Percentiles rank a stretch among this genome's conserved stretches.
Conservation (phyloP, 2,797 vertebrate genomes). For the Sebastes paucispinis region DNA sequence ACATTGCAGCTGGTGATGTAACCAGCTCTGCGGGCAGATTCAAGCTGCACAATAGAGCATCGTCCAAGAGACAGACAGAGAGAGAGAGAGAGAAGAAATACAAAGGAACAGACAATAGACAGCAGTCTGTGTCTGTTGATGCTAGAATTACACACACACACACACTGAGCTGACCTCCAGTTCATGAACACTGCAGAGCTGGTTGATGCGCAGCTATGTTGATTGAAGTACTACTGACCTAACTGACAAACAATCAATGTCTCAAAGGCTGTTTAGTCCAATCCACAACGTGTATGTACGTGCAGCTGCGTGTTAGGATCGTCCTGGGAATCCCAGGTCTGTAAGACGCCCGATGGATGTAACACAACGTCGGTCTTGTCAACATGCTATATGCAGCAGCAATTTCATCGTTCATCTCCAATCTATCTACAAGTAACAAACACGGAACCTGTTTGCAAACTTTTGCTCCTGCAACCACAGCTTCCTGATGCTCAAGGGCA, state of each 20-base stretch:
- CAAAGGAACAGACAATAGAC: slow-evolving; percentile 25
- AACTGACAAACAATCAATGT: background rate
- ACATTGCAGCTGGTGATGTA: slow-evolving; percentile 67
- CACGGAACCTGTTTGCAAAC: slow-evolving; percentile 1
- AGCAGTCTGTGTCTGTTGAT: background rate
- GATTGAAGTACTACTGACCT: background rate
- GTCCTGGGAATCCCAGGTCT: background rate
- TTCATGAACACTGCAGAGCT: background rate
- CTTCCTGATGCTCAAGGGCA: slow-evolving; percentile 16
- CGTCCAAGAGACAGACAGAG: background rate
- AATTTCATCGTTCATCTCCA: background rate
- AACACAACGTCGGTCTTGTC: background rate
- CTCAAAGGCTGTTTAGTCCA: background rate
- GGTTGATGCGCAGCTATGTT: background rate
- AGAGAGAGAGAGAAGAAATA: background rate
- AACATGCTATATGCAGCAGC: background rate
- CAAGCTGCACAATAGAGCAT: slow-evolving; percentile 24
- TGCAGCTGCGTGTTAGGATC: background rate
- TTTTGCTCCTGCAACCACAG: background rate
- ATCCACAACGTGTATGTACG: background rate
- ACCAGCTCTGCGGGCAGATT: slow-evolving; percentile 50
- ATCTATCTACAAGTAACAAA: slow-evolving; percentile 7
- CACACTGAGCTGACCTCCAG: background rate
- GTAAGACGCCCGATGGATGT: background rate
- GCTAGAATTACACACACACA: background rate